phyloP scores from a whole-genome alignment of 1,140 invertebrate genomes.

The Drosophila sturtevanti region DNA sequence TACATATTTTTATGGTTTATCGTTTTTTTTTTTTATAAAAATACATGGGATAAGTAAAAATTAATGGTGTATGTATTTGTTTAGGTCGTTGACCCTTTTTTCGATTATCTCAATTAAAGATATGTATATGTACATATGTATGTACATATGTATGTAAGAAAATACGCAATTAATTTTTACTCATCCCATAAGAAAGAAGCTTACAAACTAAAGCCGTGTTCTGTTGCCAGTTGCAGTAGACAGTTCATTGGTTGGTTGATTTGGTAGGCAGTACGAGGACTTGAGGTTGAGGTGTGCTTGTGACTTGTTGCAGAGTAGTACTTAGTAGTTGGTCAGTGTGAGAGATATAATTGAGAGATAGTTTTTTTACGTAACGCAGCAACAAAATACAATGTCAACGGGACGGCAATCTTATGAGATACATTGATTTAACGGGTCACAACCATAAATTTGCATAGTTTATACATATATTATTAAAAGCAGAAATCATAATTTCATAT shows the following conservation, averaged over 20 bases:
- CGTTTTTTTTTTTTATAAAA: slow-evolving; percentile 56
- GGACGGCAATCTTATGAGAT: slow-evolving; percentile 63
- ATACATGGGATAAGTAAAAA: background rate
- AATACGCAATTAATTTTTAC: slow-evolving; percentile 1
- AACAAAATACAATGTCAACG: slow-evolving; percentile 56
- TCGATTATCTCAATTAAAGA: too few relatives aligned
- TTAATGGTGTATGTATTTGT: background rate
- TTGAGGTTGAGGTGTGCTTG: slow-evolving; percentile 60
- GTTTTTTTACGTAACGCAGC: background rate
- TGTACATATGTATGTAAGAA: background rate
- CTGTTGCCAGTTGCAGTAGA: slow-evolving; percentile 69
- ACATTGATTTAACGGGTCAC: slow-evolving; percentile 24
- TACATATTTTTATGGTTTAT: slow-evolving; percentile 12
- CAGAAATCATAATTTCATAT: background rate
- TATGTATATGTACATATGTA: too few relatives aligned
- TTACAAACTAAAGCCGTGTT: slow-evolving; percentile 74
- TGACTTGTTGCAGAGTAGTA: slow-evolving; percentile 45
- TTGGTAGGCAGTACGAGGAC: slow-evolving; percentile 69
- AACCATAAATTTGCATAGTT: background rate
- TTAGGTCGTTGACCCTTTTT: background rate
- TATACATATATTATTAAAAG: background rate
- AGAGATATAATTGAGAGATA: slow-evolving; percentile 46
- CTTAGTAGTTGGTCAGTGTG: slow-evolving; percentile 72
- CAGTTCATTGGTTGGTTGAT: slow-evolving; percentile 51
- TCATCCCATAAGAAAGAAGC: slow-evolving; percentile 42